Conservation (phyloP, 1,140 invertebrate species). For the Drosophila melanica region DNA sequence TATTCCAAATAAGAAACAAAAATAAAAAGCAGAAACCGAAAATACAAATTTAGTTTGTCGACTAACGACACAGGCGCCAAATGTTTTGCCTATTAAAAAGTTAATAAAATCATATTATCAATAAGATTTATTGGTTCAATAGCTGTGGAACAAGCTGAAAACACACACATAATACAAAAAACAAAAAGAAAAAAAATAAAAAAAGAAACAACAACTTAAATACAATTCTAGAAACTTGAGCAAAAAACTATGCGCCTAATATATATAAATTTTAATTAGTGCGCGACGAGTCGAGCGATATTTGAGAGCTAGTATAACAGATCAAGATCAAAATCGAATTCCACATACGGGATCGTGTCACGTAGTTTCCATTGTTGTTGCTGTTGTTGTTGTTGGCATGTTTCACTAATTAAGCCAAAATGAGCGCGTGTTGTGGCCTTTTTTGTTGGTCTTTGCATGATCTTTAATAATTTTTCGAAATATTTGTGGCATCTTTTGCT, state of each 20-base stretch:
- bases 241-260: conserved; percentile 65
- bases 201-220: conserved; percentile 27
- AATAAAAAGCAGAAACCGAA: neutral
- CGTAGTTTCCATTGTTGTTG: conserved; percentile 18
- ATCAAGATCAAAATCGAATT: conserved; percentile 70
- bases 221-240: conserved; percentile 28
- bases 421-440: conserved; percentile 67
- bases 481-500: conserved; percentile 64
- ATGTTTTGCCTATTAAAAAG: conserved; percentile 80
- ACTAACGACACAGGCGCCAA: conserved; percentile 60
- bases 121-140: conserved; percentile 77
- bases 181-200: conserved; percentile 32
- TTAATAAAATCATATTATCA: conserved; percentile 80
- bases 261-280: conserved; percentile 82
- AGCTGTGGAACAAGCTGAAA: conserved; percentile 37
- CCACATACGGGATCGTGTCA: conserved; percentile 53
- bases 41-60: conserved; percentile 39
- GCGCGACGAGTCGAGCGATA: conserved; percentile 58
- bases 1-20: conserved; percentile 6
- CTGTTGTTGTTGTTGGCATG: conserved; percentile 58
- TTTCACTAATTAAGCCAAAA: conserved; percentile 82
- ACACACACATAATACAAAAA: conserved; percentile 62
- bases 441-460: conserved; percentile 66
- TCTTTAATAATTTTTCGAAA: conserved; percentile 81
- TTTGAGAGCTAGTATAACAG: conserved; percentile 55